phyloP scores from a whole-genome alignment of 2,797 vertebrate genomes.

The Pempheris klunzingeri region DNA sequence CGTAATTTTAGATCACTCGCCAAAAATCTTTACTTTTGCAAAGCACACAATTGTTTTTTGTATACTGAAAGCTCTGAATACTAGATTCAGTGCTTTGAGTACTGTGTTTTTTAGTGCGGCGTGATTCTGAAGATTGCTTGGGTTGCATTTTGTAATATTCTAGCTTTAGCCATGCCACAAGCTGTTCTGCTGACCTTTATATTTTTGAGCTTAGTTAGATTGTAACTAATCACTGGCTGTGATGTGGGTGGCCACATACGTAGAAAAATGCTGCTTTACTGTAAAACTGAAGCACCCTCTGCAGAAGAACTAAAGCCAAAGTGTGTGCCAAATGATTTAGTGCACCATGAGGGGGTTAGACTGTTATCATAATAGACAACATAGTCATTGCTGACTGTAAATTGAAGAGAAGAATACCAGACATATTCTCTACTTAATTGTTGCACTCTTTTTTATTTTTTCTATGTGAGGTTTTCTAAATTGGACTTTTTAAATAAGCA shows the following conservation, averaged over 20 bases:
- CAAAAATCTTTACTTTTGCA: neutral
- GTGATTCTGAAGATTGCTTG: slow-evolving; percentile 2
- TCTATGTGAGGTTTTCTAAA: slow-evolving; percentile 9
- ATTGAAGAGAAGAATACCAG: slow-evolving; percentile 1
- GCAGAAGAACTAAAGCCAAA: neutral
- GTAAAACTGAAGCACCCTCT: neutral
- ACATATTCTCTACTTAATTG: neutral
- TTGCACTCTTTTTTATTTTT: slow-evolving; percentile 38
- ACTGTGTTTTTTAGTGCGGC: slow-evolving; percentile 1
- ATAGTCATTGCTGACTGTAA: slow-evolving; percentile 1
- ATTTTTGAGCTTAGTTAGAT: slow-evolving; percentile 10
- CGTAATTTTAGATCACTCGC: neutral
- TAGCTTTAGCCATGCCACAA: slow-evolving; percentile 16
- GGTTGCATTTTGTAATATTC: slow-evolving; percentile 14
- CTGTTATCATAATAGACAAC: slow-evolving; percentile 7
- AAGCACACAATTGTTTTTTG: neutral
- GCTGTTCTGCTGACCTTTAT: slow-evolving; percentile 7
- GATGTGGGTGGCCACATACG: neutral
- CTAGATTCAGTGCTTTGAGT: neutral
- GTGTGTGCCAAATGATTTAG: slow-evolving; percentile 8
- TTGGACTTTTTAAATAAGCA: neutral
- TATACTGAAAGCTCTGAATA: too few species aligned
- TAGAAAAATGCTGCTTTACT: slow-evolving; percentile 21
- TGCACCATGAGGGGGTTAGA: neutral
- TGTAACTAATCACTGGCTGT: slow-evolving; percentile 24